Evolutionary conservation across 2,888 invertebrate genomes (phyloP), one percentile per base, ranked within the genome.

Genomic region (Megastigmus dorsalis): DNA sequence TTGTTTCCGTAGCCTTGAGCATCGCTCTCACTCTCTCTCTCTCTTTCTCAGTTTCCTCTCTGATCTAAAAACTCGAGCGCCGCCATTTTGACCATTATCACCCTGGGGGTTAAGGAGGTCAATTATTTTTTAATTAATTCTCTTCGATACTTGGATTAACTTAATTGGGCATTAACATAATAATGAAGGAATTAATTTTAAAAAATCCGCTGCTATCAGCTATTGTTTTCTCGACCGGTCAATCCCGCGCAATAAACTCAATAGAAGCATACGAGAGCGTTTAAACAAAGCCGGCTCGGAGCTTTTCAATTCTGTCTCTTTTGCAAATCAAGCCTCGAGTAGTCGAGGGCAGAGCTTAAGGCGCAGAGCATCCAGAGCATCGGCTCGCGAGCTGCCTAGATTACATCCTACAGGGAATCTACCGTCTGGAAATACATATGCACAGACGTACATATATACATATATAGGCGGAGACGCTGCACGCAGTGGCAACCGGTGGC

Each of bases 281-380:
- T 2, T 1, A 28, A 59, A 59, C 59, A 59, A 59, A 43, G 15
- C 28, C 2, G 30, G 1, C 10, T 48, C 9, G n/a, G n/a, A 20
- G 10, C 48, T n/a, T 52, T 28, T 28, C 28, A 28, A 26, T 59
- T 43, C 15, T 26, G 18, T n/a, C 59, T 26, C 41, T 26, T 28
- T 59, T 43, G 43, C 43, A 43, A 59, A 59, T 59, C 43, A 26
- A 28, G 15, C 28, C 43, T 59, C 28, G 59, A 57, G 43, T 9
- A 26, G n/a, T n/a, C n/a, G n/a, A n/a, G 59, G 36, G 1, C 48
- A 45, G n/a, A 74, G 66, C 50, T 59, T 38, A 30, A 71, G n/a
- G 2, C 18, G 9, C 45, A 18, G n/a, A n/a, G n/a, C n/a, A n/a
- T n/a, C n/a, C n/a, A n/a, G n/a, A n/a, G n/a, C n/a, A n/a, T n/a